Evolutionary conservation across 2,113 vertebrate species (phyloP), one percentile per base, ranked within the genome.

Genomic region (Semnornis frantzii): DNA sequence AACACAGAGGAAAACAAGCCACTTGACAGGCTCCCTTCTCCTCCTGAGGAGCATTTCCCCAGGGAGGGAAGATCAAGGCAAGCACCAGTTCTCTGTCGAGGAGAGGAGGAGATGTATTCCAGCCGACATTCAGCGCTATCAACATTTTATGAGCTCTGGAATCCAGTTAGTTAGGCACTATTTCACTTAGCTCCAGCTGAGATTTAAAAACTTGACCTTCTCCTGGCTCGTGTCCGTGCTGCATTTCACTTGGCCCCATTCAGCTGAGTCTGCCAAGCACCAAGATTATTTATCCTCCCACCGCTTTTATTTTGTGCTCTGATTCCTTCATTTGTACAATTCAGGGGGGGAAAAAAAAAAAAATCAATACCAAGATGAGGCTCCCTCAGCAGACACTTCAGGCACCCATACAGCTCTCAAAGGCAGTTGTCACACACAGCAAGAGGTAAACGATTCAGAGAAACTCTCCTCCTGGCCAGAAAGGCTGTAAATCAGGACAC

Each of bases 171-270:
- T 95, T 96, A 73, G 70, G 42, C 93, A 79, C 84, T 87, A 95
- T 96, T 96, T 97, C 95, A 94, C 94, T 96, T 95, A 89, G 87
- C 81, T 92, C 93, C 52, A 33, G 89, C 73, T 95, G 78, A 93
- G 94, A 95, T 97, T 97, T 95, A 85, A 96, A 96, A 97, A 96
- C 93, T 92, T 95, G 94, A 94, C 95, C 94, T 96, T 96, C 95
- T 93, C 69, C 0, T 1, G 63, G 87, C 2, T 0, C 1, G 0
- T 2, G 8, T 2, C 86, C 17, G 68, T 3, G 0, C 6, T 83
- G 50, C 70, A 64, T 90, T 96, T 94, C 90, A 44, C 82, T 59
- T 10, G 2, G 71, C 34, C 46, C 15, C 5, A 0, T 7, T 3
- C 42, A 19, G 64, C 52, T 25, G 37, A 25, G 5, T 3, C 20